Conservation (phyloP, 2,113 vertebrate genomes). For the Melierax canorus region DNA sequence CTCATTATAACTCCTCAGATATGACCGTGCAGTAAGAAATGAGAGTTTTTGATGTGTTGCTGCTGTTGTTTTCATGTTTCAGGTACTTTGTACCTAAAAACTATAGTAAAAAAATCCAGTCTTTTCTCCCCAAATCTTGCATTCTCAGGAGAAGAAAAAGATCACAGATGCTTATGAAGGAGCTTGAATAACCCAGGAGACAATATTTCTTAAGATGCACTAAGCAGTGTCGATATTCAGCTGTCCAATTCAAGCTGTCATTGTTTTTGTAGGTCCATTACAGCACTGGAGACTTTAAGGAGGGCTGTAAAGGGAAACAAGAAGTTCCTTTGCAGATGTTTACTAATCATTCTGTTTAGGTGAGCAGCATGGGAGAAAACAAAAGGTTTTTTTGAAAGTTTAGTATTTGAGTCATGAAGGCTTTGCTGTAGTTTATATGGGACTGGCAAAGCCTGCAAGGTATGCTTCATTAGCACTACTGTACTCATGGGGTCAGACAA, state of each 20-base stretch:
- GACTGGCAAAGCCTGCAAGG: background rate
- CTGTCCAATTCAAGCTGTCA: slow-evolving; percentile 14
- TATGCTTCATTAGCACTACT: background rate
- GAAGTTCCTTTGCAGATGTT: background rate
- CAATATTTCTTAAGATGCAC: background rate
- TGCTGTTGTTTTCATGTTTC: background rate
- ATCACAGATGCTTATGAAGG: background rate
- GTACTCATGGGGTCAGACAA: background rate
- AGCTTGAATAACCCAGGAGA: background rate
- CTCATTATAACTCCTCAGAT: background rate
- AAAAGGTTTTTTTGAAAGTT: background rate
- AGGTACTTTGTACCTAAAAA: background rate
- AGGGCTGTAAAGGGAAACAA: background rate
- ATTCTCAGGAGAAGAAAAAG: background rate
- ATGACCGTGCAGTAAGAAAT: background rate
- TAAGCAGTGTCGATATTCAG: background rate
- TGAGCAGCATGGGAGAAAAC: background rate
- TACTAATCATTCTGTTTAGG: background rate
- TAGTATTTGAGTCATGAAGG: background rate
- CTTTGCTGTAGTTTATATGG: background rate
- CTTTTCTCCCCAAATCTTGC: background rate
- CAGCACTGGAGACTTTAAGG: background rate
- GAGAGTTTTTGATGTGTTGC: background rate
- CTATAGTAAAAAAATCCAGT: background rate
- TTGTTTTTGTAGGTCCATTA: background rate